Evolutionary conservation across 2,113 vertebrate genomes (phyloP), one percentile per base, ranked within the genome.

Genomic region (Oxygymnocypris stewartii): DNA sequence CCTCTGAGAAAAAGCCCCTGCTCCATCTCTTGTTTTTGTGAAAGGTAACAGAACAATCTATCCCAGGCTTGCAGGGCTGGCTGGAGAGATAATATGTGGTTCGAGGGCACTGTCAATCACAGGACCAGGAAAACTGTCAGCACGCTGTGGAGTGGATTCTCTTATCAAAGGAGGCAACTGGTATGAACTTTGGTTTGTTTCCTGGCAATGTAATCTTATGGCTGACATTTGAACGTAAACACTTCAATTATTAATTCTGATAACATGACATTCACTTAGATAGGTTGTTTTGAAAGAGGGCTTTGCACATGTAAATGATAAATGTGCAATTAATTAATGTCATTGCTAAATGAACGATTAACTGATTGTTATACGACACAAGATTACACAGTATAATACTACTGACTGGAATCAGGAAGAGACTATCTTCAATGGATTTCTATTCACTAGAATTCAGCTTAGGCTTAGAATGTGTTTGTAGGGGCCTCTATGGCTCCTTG

Each of bases 171-270:
- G n/a, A 44, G 40, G 59, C 79, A 81, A 81, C 40, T 42, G 40
- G 37, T 81, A 28, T 81, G 23, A 81, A 81, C 37, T 81, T 65
- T 65, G 78, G 54, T 80, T 40, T 80, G 78, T 80, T 61, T 63
- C 23, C 2, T 18, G 23, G 23, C 25, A 65, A 47, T 44, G 37
- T 81, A 47, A 81, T 81, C 79, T 65, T 10, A 23, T 11, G 37
- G 59, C 59, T 81, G 37, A 65, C 57, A 81, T 59, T 59, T 65
- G 59, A 16, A 65, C 14, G 73, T 47, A 81, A 65, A 63, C 35
- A 63, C 20, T 81, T 81, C 4, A 63, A 47, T 81, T 81, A 65
- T 18, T 65, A 8, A 65, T 81, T 25, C 14, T 28, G 9, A 65
- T 65, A 47, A 28, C 37, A n/a, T 25, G 59, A 47, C 57, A 81